Conservation (phyloP, 2,888 invertebrate species). For the Mallateleia sp. region DNA sequence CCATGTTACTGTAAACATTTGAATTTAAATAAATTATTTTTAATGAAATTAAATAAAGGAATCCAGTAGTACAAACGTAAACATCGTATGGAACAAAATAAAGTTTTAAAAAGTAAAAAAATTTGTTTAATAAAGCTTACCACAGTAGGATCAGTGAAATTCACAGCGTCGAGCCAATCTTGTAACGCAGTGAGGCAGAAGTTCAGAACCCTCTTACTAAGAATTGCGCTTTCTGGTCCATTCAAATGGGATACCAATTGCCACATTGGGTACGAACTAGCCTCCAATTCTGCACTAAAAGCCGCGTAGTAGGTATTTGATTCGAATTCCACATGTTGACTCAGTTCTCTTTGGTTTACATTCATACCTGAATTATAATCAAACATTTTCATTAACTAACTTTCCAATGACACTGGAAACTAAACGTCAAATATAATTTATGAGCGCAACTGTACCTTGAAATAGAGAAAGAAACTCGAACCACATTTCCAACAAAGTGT, state of each 20-base stretch:
- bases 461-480: conserved; percentile 98
- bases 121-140: no score
- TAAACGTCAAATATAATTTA: not conserved
- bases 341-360: conserved; percentile 97
- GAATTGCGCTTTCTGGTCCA: conserved; percentile 93
- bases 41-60: no score
- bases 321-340: conserved; percentile 98
- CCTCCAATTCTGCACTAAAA: conserved; percentile 99
- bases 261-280: conserved; percentile 99
- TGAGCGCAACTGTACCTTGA: conserved; percentile 92
- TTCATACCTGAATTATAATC: conserved; percentile 95
- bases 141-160: conserved; percentile 93
- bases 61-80: no score
- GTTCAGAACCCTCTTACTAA: conserved; percentile 94
- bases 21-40: no score
- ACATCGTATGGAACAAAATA: no score
- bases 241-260: conserved; percentile 97
- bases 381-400: conserved; percentile 10
- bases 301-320: conserved; percentile 99
- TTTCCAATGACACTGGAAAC: not conserved
- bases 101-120: no score
- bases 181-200: conserved; percentile 95
- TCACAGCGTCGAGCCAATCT: conserved; percentile 97
- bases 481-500: conserved; percentile 98
- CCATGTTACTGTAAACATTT: no score